A percentile compares a stretch with the other conserved stretches of the same genome.
These are phyloP conservation scores for Dinocampus coccinellae DNA, from an alignment of 2,888 invertebrate genomes.

Conservation along the genomic window DNA sequence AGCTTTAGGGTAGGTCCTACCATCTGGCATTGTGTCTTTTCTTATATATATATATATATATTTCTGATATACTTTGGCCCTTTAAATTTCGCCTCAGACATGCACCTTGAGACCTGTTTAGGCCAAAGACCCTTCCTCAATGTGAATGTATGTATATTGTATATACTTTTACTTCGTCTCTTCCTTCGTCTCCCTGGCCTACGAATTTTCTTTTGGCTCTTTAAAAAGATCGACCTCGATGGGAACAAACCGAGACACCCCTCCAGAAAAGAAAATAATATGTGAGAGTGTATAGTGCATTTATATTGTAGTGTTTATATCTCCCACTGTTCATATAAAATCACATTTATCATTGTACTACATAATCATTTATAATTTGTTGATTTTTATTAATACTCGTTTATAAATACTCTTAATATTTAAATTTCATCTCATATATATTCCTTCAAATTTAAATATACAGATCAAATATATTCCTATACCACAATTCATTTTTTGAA, in stretches of 20 bases:
- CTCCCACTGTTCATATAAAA: too few relatives aligned
- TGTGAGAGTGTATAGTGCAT: slow-evolving; percentile 24
- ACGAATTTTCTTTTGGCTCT: slow-evolving; percentile 35
- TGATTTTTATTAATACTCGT: not conserved
- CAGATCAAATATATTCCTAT: too few relatives aligned
- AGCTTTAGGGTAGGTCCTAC: slow-evolving; percentile 34
- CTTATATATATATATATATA: not conserved
- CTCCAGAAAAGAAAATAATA: slow-evolving; percentile 14
- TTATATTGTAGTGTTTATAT: too few relatives aligned
- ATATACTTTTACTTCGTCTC: slow-evolving; percentile 18
- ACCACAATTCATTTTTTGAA: too few relatives aligned
- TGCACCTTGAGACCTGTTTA: slow-evolving; percentile 66
- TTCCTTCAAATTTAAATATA: too few relatives aligned
- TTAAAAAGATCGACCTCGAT: slow-evolving; percentile 43
- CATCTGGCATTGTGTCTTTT: slow-evolving; percentile 32
- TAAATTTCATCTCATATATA: too few relatives aligned
- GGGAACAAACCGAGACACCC: slow-evolving; percentile 28
- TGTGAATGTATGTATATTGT: slow-evolving; percentile 39
- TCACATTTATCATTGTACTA: not conserved
- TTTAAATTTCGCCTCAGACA: slow-evolving; percentile 61
- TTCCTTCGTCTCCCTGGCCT: slow-evolving; percentile 23
- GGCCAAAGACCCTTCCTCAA: slow-evolving; percentile 58
- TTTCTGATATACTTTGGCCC: slow-evolving; percentile 43
- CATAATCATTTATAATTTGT: not conserved
- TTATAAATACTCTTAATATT: too few relatives aligned